A percentile compares a stretch with the other conserved stretches of the same genome.
phyloP scores from a whole-genome alignment of 2,797 vertebrate genomes.

The Poeciliopsis presidionis region DNA sequence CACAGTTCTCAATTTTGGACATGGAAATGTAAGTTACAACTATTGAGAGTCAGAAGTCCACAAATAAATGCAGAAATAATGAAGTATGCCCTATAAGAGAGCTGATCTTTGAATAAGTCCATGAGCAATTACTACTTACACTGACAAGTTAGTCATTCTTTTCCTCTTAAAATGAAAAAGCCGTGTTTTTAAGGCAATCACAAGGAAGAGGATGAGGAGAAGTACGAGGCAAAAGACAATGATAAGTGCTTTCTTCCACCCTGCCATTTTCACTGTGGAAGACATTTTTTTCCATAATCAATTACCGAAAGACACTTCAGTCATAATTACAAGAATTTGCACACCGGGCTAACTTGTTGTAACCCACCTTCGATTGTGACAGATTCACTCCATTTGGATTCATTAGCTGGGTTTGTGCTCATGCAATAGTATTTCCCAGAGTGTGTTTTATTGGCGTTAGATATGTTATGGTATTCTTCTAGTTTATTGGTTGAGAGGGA shows the following conservation, averaged over 20 bases:
- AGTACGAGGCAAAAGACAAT: conserved; percentile 66
- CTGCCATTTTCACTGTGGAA: conserved; percentile 74
- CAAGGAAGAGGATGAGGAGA: conserved; percentile 56
- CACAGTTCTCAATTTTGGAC: background rate
- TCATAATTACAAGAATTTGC: background rate
- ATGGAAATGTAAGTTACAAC: background rate
- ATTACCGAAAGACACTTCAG: background rate
- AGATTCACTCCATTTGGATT: conserved; percentile 25
- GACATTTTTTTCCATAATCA: background rate
- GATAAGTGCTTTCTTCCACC: conserved; percentile 79
- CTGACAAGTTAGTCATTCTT: conserved; percentile 62
- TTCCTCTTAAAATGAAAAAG: conserved; percentile 52
- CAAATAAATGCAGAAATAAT: background rate
- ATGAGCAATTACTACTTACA: conserved; percentile 66
- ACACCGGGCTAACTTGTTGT: background rate
- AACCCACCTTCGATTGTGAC: conserved; percentile 67
- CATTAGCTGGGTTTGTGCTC: conserved; percentile 61
- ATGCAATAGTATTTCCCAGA: conserved; percentile 74
- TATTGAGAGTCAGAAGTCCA: background rate
- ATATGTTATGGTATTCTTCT: conserved; percentile 37
- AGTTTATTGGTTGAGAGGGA: background rate
- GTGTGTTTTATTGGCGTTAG: conserved; percentile 37
- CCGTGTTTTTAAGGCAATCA: conserved; percentile 58
- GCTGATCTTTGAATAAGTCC: conserved; percentile 11
- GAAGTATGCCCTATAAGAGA: background rate